phyloP scores from a whole-genome alignment of 2,888 invertebrate species.

The Zootermopsis nevadensis region DNA sequence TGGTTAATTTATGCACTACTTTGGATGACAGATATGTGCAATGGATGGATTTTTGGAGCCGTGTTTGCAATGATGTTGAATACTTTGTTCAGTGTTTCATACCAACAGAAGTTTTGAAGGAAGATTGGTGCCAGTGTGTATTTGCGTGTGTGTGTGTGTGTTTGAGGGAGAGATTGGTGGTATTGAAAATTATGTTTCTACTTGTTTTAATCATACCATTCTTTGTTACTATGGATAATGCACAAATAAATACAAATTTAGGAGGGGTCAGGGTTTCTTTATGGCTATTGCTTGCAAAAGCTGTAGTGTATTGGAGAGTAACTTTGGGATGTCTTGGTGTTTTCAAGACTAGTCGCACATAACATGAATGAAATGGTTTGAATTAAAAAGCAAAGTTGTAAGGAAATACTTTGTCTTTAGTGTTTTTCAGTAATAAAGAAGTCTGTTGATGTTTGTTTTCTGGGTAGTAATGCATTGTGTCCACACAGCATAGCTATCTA shows the following conservation, averaged over 20 bases:
- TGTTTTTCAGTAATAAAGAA: neutral
- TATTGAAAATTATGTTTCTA: constrained; percentile 2
- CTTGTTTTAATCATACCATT: neutral
- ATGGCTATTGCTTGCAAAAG: neutral
- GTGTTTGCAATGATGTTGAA: neutral
- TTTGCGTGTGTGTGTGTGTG: neutral
- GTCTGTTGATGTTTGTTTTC: no score
- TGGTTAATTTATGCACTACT: neutral
- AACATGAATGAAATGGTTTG: neutral
- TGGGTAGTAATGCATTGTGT: no score
- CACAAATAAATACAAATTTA: neutral
- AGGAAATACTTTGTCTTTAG: neutral
- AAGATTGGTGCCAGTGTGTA: neutral
- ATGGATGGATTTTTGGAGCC: constrained; percentile 24
- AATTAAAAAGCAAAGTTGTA: neutral
- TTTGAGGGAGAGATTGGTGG: neutral
- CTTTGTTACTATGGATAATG: neutral
- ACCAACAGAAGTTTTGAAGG: neutral
- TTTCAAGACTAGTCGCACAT: neutral
- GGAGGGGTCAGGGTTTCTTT: neutral
- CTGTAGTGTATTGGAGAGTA: neutral
- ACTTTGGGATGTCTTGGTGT: neutral
- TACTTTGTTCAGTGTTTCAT: constrained; percentile 28
- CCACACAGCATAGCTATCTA: no score
- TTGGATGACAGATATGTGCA: constrained; percentile 19